phyloP scores from a whole-genome alignment of 2,113 vertebrate genomes.

The Chionis minor region DNA sequence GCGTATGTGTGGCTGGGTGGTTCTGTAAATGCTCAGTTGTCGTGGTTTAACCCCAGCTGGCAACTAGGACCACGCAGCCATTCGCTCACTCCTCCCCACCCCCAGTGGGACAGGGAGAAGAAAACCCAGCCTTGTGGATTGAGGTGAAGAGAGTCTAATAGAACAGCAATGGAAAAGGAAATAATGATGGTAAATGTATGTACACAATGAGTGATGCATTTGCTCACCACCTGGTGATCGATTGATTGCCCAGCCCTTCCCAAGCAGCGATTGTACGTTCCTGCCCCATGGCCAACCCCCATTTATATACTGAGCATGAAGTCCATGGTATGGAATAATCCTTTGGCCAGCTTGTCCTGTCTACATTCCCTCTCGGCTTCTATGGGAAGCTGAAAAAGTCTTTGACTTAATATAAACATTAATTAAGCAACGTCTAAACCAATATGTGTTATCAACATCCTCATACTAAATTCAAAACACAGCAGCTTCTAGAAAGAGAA shows the following conservation, averaged over 20 bases:
- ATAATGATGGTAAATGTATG: not conserved
- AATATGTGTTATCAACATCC: not conserved
- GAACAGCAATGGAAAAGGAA: not conserved
- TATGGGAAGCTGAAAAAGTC: not conserved
- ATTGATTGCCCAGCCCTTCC: not conserved
- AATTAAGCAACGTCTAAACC: not conserved
- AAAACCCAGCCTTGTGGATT: not conserved
- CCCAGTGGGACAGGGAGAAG: not conserved
- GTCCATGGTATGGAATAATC: not conserved
- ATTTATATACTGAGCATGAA: not conserved
- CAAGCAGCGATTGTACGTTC: not conserved
- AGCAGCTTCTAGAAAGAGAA: not conserved
- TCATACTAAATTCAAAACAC: not conserved
- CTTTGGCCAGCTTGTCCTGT: not conserved
- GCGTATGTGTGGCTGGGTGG: accelerated
- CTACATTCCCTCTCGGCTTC: not conserved
- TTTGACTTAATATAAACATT: not conserved
- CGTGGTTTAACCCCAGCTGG: not conserved
- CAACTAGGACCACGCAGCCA: not conserved
- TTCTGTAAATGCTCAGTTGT: not conserved
- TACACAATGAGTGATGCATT: not conserved
- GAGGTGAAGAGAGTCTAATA: not conserved
- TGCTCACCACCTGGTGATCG: not conserved
- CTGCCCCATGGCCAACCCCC: not conserved
- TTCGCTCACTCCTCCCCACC: not conserved